phyloP scores from a whole-genome alignment of 2,888 invertebrate genomes.

The Caenorhabditis doughertyi region DNA sequence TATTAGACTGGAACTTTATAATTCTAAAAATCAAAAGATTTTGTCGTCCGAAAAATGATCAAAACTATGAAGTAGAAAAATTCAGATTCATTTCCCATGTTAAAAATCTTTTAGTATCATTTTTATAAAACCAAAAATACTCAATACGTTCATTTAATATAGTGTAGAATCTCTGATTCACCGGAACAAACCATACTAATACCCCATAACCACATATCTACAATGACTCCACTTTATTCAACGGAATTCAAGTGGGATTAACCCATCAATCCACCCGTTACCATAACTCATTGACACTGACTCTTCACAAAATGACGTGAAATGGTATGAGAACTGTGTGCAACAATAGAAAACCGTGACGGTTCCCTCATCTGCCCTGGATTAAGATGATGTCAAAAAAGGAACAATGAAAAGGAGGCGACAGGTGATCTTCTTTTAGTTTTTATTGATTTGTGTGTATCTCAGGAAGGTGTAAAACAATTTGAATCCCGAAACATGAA shows the following conservation, averaged over 20 bases:
- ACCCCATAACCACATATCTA: not conserved
- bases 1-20: too few species aligned
- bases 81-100: too few species aligned
- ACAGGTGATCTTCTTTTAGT: conserved; percentile 14
- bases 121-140: too few species aligned
- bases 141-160: too few species aligned
- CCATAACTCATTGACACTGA: conserved; percentile 35
- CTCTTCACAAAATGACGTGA: conserved; percentile 44
- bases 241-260: conserved; percentile 35
- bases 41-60: too few species aligned
- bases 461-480: conserved; percentile 28
- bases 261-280: conserved; percentile 27
- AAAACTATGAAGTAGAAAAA: too few species aligned
- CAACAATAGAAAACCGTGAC: conserved; percentile 34
- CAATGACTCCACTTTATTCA: conserved; percentile 23
- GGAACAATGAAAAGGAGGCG: conserved; percentile 36
- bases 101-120: too few species aligned
- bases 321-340: conserved; percentile 46
- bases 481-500: conserved; percentile 36
- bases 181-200: not conserved
- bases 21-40: too few species aligned
- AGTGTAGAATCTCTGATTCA: too few species aligned
- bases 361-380: conserved; percentile 18
- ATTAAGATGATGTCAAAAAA: conserved; percentile 5
- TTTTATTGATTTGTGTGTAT: not conserved